Evolutionary conservation across 2,888 invertebrate genomes (phyloP).

Genomic region (Drosophila subsilvestris): DNA sequence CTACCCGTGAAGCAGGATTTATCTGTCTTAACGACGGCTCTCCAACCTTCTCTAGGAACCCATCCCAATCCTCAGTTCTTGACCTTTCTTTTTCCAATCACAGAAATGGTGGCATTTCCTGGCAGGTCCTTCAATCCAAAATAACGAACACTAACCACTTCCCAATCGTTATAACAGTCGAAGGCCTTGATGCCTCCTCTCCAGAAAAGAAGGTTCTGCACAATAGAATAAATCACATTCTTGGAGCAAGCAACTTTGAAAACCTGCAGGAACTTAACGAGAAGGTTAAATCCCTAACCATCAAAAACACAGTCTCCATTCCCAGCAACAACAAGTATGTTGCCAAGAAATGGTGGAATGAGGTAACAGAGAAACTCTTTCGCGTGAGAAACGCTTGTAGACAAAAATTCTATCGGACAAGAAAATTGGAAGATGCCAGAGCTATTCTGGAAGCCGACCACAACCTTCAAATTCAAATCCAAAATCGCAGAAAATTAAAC

Average conservation of each 20-base stretch:
- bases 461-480: too few species aligned
- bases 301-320: background rate
- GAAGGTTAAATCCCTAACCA: background rate
- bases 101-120: background rate
- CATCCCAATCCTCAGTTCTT: background rate
- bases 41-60: background rate
- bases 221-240: background rate
- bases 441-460: too few species aligned
- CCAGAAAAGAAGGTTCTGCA: background rate
- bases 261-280: background rate
- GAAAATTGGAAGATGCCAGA: background rate
- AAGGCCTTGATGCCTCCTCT: background rate
- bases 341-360: background rate
- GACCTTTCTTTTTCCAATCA: background rate
- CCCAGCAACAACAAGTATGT: background rate
- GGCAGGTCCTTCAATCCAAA: background rate
- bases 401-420: background rate
- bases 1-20: background rate
- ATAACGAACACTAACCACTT: background rate
- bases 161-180: background rate
- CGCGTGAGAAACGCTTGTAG: background rate
- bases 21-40: background rate
- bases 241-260: background rate
- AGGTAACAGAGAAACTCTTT: background rate
- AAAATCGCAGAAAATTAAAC: too few species aligned